Base-by-base conservation (phyloP, 2,888 invertebrate genomes). In the Eupsilia transversa region DNA sequence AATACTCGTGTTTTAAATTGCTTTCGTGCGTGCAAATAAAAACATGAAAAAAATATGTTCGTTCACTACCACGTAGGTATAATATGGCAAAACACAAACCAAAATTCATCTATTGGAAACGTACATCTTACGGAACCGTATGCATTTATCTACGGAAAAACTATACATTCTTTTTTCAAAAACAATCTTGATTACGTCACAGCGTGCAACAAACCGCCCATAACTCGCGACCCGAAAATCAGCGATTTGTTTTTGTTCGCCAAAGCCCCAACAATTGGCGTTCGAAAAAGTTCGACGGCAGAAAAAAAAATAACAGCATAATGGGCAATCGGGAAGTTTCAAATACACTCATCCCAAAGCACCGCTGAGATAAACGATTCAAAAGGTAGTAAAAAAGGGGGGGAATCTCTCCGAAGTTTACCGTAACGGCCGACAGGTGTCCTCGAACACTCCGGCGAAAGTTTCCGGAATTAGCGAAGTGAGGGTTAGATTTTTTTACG, bases 241-340 rank as follows among this genome's bases (percentile, higher is more conserved):
- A 86, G 68, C 77, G 78, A 82, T 83, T 72, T 82, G 74, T 70
- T 80, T 83, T 87, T 80, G 78, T 76, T 71, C 33, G 59, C 52
- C 64, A 59, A 82, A 80, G 69, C 82, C 80, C 79, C 60, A 86
- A 83, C 87, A 86, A 87, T 86, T 74, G 85, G 74, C 80, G 76
- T 80, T 87, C 61, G 82, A 71, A 82, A 87, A 87, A 87, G 82
- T 85, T 87, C 72, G 70, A 66, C 59, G 63, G 81, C 66, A 76
- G 61, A 84, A 88, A 86, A 88, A 86, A 83, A 86, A 91, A 91
- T 91, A 89, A 90, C 90, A 90, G 91, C 86, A 87, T 89, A 91
- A 92, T 90, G 89, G 90, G 89, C 92, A 91, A 93, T 93, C 91
- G 90, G 81, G 75, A 93, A 93, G 90, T 93, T 93, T 91, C 83